Base-by-base conservation (phyloP, 2,113 vertebrate species). In the Antennarius striatus region DNA sequence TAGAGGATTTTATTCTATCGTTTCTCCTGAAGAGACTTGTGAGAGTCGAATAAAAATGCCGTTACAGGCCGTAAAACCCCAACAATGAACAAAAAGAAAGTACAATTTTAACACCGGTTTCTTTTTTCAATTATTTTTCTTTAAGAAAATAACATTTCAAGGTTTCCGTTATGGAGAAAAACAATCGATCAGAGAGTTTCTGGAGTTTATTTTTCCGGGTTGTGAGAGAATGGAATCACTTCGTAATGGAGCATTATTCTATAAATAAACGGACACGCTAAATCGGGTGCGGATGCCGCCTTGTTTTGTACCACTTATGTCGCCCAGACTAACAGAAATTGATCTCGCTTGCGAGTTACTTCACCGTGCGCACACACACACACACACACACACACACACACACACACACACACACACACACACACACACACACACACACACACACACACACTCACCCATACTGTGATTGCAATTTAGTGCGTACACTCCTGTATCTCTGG, bases 391-490 rank as follows among this genome's bases (percentile, higher is more conserved):
- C 10, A 36, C 48, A 46, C 30, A 40, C 39, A 16, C 53, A 66
- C 29, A 60, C 16, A 30, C 29, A 22, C 50, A 55, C 46, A 64
- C 52, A 60, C 10, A 36, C 56, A 40, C 60, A 45, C 47, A 56
- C 28, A 61, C 13, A 57, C 14, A 32, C 56, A 56, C 45, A 71
- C 42, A 65, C n/a, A 60, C 10, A 36, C 64, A 43, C 32, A 60
- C 61, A 55, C 55, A 40, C 56, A 17, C 46, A 42, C 14, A 0
- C 47, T 30, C 45, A 56, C 63, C 73, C 45, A 10, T 81, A 58
- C 77, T 79, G 75, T 83, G 84, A 88, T 87, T 88, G 75, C 77
- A 82, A 85, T 86, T 83, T 85, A 79, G 47, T 3, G 56, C 53
- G 76, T 46, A 32, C 67, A 65, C 59, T 51, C 79, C 72, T 73